phyloP scores from a whole-genome alignment of 1,140 invertebrate species.

The Argopecten irradians region DNA sequence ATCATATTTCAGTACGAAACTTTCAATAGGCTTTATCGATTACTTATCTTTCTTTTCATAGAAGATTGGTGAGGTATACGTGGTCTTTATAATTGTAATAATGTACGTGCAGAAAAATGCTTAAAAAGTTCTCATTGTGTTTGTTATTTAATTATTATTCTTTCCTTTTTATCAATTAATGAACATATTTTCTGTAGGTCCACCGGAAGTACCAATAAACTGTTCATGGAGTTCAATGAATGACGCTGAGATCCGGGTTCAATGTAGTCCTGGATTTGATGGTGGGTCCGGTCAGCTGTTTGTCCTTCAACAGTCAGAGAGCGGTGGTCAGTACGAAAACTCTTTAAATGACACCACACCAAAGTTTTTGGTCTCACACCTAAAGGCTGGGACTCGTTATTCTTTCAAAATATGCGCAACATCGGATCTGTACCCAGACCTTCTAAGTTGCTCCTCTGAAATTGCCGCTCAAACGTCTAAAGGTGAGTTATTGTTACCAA shows the following conservation, averaged over 20 bases:
- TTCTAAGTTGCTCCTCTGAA: slow-evolving; percentile 39
- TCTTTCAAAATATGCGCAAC: slow-evolving; percentile 54
- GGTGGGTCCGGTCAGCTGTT: slow-evolving; percentile 57
- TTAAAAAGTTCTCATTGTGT: too few relatives aligned
- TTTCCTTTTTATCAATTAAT: neutral
- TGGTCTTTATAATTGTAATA: too few relatives aligned
- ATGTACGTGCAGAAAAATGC: too few relatives aligned
- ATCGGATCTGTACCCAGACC: slow-evolving; percentile 42
- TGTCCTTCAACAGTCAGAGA: slow-evolving; percentile 43
- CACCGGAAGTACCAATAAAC: slow-evolving; percentile 54
- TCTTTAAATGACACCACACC: slow-evolving; percentile 31
- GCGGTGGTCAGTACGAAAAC: slow-evolving; percentile 23
- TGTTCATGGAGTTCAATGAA: slow-evolving; percentile 36
- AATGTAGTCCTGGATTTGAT: slow-evolving; percentile 55
- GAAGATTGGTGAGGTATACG: too few relatives aligned
- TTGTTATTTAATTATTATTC: neutral
- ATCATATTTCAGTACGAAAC: too few relatives aligned
- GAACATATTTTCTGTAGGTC: slow-evolving; percentile 45
- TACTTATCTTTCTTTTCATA: too few relatives aligned
- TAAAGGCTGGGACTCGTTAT: slow-evolving; percentile 38
- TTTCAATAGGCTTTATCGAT: too few relatives aligned
- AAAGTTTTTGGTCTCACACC: slow-evolving; percentile 30
- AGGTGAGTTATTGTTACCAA: neutral
- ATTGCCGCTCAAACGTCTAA: slow-evolving; percentile 10
- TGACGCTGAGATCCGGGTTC: slow-evolving; percentile 16